Evolutionary conservation across 2,888 invertebrate species (phyloP).

Genomic region (Diarsia rubi): DNA sequence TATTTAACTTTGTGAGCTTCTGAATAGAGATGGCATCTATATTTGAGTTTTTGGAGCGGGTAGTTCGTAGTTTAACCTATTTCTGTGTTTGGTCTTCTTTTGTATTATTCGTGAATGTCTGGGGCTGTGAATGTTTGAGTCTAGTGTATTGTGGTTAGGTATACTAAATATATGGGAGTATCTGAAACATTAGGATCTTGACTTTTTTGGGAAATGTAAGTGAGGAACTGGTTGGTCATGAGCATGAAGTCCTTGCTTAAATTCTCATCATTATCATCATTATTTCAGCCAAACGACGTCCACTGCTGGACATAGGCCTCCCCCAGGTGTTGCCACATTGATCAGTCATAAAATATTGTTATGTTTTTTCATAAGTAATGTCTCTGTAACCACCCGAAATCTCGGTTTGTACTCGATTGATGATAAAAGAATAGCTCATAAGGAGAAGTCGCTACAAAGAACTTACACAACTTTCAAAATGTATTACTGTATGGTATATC

Average conservation of each 20-base stretch:
- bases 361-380: too few species aligned
- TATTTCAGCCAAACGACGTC: too few species aligned
- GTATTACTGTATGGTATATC: background rate
- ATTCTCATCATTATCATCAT: too few species aligned
- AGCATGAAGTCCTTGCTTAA: background rate
- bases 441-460: background rate
- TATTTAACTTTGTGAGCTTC: constrained; percentile 25
- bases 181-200: background rate
- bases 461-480: background rate
- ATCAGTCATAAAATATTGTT: background rate
- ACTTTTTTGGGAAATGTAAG: background rate
- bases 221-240: background rate
- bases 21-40: constrained; percentile 26
- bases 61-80: constrained; percentile 24
- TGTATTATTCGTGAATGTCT: constrained; percentile 17
- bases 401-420: background rate
- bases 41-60: constrained; percentile 11
- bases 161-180: background rate
- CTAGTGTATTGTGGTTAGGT: background rate
- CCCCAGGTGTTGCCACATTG: too few species aligned
- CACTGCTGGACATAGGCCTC: too few species aligned
- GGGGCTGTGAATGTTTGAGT: background rate
- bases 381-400: too few species aligned
- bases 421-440: too few species aligned
- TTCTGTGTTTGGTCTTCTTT: constrained; percentile 18